A percentile compares a stretch with the other conserved stretches of the same genome.
These are phyloP conservation scores for Tragelaphus imberbis DNA, from an alignment of 2,113 vertebrate genomes.

Conservation along the genomic window DNA sequence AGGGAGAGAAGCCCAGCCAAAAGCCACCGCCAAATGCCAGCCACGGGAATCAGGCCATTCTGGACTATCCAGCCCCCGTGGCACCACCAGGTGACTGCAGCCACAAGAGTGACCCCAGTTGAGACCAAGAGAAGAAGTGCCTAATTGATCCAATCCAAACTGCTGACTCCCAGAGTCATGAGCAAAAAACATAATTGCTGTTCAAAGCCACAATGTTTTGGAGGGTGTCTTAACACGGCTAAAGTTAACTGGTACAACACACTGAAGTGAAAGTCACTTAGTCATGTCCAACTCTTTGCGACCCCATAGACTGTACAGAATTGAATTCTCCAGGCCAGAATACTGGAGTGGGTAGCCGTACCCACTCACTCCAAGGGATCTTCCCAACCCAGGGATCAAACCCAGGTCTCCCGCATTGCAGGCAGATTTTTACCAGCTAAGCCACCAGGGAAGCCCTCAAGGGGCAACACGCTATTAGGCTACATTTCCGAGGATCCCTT, in stretches of 20 bases:
- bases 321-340: background rate
- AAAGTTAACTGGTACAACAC: background rate
- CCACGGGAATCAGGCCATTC: background rate
- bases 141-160: background rate
- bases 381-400: background rate
- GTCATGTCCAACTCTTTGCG: background rate
- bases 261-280: background rate
- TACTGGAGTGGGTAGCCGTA: background rate
- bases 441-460: background rate
- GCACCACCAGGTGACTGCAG: background rate
- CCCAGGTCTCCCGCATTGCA: background rate
- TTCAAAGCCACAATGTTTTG: background rate
- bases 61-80: background rate
- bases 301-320: background rate
- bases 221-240: background rate
- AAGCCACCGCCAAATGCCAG: background rate
- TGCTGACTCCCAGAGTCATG: background rate
- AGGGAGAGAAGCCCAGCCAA: background rate
- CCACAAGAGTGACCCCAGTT: background rate
- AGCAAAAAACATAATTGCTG: background rate
- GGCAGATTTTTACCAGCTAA: background rate
- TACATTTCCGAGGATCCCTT: background rate
- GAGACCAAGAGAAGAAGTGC: background rate
- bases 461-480: background rate
- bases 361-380: background rate